Conservation (phyloP, 2,797 vertebrate genomes). For the Phataginus tricuspis region DNA sequence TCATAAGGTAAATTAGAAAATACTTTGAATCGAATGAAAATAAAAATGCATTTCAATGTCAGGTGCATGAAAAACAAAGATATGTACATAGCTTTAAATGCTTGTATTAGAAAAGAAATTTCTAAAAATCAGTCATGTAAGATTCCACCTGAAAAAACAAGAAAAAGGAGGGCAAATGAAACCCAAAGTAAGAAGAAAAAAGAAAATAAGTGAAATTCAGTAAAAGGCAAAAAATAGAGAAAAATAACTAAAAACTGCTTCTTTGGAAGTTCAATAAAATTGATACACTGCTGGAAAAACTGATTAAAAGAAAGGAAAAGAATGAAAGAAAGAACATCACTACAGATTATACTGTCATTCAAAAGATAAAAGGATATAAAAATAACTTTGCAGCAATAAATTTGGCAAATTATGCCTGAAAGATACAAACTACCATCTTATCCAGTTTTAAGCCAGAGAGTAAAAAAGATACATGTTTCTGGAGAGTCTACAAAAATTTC, state of each 20-base stretch:
- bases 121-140: neutral
- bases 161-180: neutral
- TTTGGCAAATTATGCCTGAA: neutral
- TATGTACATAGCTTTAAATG: neutral
- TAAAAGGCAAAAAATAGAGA: neutral
- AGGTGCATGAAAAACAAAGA: neutral
- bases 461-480: neutral
- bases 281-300: neutral
- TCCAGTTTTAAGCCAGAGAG: neutral
- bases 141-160: neutral
- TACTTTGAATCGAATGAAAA: neutral
- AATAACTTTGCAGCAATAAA: conserved; percentile 4
- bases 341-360: neutral
- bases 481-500: neutral
- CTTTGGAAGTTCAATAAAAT: neutral
- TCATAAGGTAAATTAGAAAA: neutral
- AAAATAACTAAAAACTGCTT: neutral
- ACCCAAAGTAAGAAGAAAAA: neutral
- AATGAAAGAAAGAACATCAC: neutral
- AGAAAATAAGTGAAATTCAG: neutral
- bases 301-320: neutral
- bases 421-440: neutral
- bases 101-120: neutral
- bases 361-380: neutral
- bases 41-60: neutral